Evolutionary conservation across 2,888 invertebrate species (phyloP).

Genomic region (Polydrusus cervinus): DNA sequence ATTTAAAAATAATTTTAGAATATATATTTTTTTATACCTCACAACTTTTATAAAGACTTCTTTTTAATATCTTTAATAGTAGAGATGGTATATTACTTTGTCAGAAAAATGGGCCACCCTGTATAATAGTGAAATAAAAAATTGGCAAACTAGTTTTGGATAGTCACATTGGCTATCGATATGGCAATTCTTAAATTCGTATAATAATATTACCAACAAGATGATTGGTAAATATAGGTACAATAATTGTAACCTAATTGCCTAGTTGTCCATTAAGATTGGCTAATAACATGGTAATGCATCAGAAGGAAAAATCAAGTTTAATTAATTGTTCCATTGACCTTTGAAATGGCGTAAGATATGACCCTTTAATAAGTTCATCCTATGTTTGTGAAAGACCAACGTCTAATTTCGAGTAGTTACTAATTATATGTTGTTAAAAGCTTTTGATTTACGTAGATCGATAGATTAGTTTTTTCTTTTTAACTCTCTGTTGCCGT

Average conservation of each 20-base stretch:
- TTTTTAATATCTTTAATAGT: no score
- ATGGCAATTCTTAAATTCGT: background rate
- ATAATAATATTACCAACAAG: background rate
- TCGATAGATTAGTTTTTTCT: slow-evolving; percentile 33
- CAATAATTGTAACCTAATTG: background rate
- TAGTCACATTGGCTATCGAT: background rate
- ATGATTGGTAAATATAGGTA: background rate
- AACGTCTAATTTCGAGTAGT: slow-evolving; percentile 14
- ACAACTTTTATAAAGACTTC: no score
- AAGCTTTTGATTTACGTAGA: slow-evolving; percentile 51
- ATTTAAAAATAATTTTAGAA: no score
- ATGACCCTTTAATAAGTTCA: slow-evolving; percentile 37
- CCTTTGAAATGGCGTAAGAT: slow-evolving; percentile 40
- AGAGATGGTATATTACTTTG: no score
- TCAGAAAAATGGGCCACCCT: no score
- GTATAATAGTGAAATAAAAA: background rate
- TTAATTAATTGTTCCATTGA: slow-evolving; percentile 35
- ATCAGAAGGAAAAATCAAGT: slow-evolving; percentile 16
- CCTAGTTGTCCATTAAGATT: background rate
- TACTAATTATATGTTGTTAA: slow-evolving; percentile 52
- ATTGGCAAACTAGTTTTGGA: slow-evolving; percentile 44
- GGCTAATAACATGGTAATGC: background rate
- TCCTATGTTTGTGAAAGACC: slow-evolving; percentile 19
- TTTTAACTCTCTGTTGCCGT: slow-evolving; percentile 26
- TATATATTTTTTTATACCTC: no score